Conservation (phyloP, 2,888 invertebrate species). For the Petrolisthes cinctipes region DNA sequence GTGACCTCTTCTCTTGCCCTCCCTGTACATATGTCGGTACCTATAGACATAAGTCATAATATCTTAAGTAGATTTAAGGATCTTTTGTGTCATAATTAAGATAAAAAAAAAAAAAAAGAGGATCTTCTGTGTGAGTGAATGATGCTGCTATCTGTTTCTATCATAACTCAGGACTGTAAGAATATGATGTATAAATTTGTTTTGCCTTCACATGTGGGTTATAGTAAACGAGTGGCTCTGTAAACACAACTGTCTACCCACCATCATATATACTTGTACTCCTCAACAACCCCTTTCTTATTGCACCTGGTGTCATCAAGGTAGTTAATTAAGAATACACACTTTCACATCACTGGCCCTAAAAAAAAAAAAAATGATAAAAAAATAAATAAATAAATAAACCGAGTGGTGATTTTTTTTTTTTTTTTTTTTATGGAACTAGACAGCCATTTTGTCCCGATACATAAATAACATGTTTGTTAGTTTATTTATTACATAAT, state of each 20-base stretch:
- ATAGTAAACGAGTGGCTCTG: not conserved
- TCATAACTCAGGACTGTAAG: conserved; percentile 10
- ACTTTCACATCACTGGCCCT: not conserved
- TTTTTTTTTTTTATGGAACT: no score
- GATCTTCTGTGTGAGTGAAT: not conserved
- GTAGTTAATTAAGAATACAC: not conserved
- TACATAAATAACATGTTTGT: no score
- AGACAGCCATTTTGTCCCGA: no score
- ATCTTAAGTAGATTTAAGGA: conserved; percentile 23
- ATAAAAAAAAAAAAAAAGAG: not conserved
- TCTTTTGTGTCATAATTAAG: conserved; percentile 12
- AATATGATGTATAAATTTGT: not conserved
- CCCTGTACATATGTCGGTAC: conserved; percentile 16
- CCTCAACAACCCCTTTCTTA: no score
- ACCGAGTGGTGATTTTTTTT: no score
- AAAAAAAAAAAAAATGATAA: not conserved
- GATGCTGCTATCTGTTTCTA: not conserved
- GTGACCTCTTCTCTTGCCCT: not conserved
- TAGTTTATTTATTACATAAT: no score
- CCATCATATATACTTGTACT: no score
- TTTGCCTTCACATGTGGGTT: not conserved
- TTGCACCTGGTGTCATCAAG: no score
- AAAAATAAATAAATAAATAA: not conserved
- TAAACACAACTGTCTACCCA: not conserved
- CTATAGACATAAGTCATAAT: not conserved